phyloP scores from a whole-genome alignment of 2,113 vertebrate species.

The Motacilla alba region DNA sequence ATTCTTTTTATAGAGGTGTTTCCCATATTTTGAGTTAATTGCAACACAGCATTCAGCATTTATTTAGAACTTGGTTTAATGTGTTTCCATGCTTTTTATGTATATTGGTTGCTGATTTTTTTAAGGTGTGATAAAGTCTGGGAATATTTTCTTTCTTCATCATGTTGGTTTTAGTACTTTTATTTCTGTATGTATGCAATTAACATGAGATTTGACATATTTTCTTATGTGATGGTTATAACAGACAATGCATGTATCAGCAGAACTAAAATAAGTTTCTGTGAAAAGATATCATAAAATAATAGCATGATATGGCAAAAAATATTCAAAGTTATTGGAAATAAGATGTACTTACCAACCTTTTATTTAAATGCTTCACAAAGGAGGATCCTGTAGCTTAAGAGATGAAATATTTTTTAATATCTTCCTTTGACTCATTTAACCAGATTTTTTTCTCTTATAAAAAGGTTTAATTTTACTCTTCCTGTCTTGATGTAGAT shows the following conservation, averaged over 20 bases:
- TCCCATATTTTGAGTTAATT: slow-evolving; percentile 24
- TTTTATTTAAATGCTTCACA: background rate
- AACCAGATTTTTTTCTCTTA: background rate
- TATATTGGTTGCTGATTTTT: background rate
- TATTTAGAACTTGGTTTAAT: background rate
- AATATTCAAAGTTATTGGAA: background rate
- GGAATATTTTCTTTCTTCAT: background rate
- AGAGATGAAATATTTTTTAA: background rate
- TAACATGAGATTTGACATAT: background rate
- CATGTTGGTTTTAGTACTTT: background rate
- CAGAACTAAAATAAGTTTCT: background rate
- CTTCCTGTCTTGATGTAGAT: background rate
- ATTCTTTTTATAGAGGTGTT: slow-evolving; percentile 35
- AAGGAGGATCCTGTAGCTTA: background rate
- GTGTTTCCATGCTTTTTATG: background rate
- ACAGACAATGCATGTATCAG: background rate
- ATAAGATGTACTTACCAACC: background rate
- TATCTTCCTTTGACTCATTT: background rate
- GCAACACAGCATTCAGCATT: background rate
- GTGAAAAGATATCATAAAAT: background rate
- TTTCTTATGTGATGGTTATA: background rate
- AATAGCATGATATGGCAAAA: background rate
- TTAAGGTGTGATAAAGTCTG: background rate
- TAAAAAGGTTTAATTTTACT: background rate
- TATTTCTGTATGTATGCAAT: background rate